These are phyloP conservation scores for Lepidothrix coronata DNA, from an alignment of 2,113 vertebrate species.

Conservation along the genomic window DNA sequence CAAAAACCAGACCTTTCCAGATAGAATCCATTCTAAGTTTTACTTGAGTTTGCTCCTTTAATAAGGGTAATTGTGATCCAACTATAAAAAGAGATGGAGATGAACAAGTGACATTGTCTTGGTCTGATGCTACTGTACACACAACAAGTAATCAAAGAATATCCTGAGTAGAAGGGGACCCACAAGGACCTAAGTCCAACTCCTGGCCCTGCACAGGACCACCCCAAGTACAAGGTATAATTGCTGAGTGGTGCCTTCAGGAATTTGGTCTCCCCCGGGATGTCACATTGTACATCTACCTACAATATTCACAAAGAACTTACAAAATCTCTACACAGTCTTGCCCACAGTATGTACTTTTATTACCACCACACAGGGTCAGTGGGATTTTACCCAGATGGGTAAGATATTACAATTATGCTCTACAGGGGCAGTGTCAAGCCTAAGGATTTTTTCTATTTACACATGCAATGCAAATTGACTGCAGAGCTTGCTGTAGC, in stretches of 20 bases:
- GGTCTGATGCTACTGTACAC: neutral
- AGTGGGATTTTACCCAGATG: neutral
- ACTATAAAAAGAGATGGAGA: neutral
- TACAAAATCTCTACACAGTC: neutral
- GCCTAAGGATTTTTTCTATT: neutral
- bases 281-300: neutral
- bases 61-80: neutral
- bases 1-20: neutral
- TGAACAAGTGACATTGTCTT: neutral
- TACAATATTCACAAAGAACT: neutral
- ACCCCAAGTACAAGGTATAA: neutral
- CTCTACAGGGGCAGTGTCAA: neutral
- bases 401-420: neutral
- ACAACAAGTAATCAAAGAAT: neutral
- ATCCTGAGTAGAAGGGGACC: neutral
- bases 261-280: neutral
- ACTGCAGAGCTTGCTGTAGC: neutral
- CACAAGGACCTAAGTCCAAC: neutral
- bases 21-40: neutral
- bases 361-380: neutral
- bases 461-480: neutral
- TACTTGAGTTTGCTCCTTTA: neutral
- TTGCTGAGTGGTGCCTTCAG: neutral
- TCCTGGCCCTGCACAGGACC: neutral
- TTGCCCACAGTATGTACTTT: neutral